These are phyloP conservation scores for Mesopsocus fuscifrons DNA, from an alignment of 2,888 invertebrate species.

Conservation along the genomic window DNA sequence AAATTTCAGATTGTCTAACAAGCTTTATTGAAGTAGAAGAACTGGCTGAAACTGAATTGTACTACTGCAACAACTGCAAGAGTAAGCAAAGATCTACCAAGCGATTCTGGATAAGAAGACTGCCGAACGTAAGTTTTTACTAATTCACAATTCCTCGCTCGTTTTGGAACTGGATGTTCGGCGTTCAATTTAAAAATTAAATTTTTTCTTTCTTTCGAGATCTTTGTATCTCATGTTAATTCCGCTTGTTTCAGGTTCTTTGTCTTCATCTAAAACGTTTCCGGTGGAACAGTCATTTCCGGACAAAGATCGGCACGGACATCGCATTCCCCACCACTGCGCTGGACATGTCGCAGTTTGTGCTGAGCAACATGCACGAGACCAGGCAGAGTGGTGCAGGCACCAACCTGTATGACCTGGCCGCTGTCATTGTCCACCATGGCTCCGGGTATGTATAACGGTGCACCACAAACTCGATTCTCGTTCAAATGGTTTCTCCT, in stretches of 20 bases:
- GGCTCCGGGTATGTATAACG: conserved; percentile 41
- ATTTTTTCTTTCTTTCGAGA: background rate
- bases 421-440: conserved; percentile 65
- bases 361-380: conserved; percentile 43
- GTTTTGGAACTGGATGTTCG: background rate
- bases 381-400: conserved; percentile 41
- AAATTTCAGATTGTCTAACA: conserved; percentile 41
- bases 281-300: conserved; percentile 60
- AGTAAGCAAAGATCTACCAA: conserved; percentile 67
- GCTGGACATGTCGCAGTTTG: conserved; percentile 59
- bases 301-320: conserved; percentile 59
- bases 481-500: no score
- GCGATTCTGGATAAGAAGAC: conserved; percentile 61
- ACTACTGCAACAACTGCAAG: conserved; percentile 64
- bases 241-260: conserved; percentile 37
- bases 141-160: no score
- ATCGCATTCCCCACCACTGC: conserved; percentile 57
- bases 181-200: background rate
- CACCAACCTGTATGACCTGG: conserved; percentile 53
- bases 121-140: conserved; percentile 47
- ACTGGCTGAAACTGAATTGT: conserved; percentile 61
- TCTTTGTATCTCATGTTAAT: no score
- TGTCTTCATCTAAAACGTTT: conserved; percentile 71
- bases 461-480: no score
- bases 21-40: conserved; percentile 65